These are phyloP conservation scores for Pyralis farinalis DNA, from an alignment of 2,888 invertebrate genomes.

Conservation along the genomic window DNA sequence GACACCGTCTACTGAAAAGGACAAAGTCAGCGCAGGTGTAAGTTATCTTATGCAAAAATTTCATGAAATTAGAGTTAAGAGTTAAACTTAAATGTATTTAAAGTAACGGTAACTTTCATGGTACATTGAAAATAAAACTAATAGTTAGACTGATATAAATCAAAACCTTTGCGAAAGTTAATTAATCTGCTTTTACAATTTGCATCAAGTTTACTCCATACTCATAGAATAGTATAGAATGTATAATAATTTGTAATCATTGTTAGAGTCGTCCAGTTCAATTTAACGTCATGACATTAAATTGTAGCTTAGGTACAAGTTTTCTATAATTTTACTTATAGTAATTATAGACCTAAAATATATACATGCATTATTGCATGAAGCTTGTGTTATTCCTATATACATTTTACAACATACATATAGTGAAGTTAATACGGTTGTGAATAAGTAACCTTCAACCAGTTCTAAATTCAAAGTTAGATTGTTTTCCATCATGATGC, in stretches of 20 bases:
- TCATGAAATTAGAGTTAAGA: constrained; percentile 84
- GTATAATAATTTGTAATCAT: constrained; percentile 19
- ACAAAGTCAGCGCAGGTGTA: constrained; percentile 87
- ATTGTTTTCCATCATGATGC: too few species aligned
- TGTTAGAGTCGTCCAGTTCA: constrained; percentile 26
- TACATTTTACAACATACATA: constrained; percentile 3
- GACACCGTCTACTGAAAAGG: constrained; percentile 81
- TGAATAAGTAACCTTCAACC: constrained; percentile 31
- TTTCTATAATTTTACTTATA: constrained; percentile 2
- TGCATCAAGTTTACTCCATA: constrained; percentile 22
- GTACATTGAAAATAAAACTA: constrained; percentile 31
- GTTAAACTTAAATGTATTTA: constrained; percentile 45
- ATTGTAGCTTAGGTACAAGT: background rate
- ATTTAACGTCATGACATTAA: constrained; percentile 23
- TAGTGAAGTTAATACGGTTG: constrained; percentile 15
- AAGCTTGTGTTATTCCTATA: background rate
- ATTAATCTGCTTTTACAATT: constrained; percentile 46
- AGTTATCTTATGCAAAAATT: constrained; percentile 84
- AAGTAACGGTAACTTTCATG: constrained; percentile 22
- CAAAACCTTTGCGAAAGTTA: constrained; percentile 39
- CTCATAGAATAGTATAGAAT: constrained; percentile 32
- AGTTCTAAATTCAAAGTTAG: constrained; percentile 21
- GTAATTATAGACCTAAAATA: background rate
- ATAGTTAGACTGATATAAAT: constrained; percentile 54
- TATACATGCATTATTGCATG: background rate